phyloP scores from a whole-genome alignment of 2,113 vertebrate species.

The Donacobius atricapilla region DNA sequence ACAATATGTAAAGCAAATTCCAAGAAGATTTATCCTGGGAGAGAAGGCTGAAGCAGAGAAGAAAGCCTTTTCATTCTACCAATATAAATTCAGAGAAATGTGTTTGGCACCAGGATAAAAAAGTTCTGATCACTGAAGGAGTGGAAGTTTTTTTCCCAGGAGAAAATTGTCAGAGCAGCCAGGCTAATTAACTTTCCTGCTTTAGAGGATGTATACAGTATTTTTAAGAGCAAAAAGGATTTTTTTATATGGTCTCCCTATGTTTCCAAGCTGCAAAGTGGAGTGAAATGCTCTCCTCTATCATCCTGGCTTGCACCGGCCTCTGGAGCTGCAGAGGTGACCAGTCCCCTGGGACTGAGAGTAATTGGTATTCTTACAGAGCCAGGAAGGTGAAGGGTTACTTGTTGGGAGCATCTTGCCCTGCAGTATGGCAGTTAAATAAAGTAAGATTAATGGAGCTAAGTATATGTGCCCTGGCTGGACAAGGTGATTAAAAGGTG shows the following conservation, averaged over 20 bases:
- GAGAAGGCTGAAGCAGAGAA: conserved; percentile 26
- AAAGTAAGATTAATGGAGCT: conserved; percentile 4
- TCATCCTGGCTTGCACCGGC: accelerated
- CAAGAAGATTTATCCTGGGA: conserved; percentile 49
- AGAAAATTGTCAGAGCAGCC: conserved; percentile 3
- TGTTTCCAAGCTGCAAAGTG: not conserved
- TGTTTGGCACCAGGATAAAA: not conserved
- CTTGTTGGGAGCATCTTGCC: not conserved
- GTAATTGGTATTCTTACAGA: not conserved
- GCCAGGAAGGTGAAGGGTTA: not conserved
- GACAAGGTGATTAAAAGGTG: conserved; percentile 17
- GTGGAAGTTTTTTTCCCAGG: not conserved
- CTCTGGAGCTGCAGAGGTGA: not conserved
- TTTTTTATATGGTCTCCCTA: not conserved
- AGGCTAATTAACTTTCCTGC: conserved; percentile 11
- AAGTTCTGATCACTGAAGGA: conserved; percentile 18
- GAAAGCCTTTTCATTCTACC: conserved; percentile 40
- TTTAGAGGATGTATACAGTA: not conserved
- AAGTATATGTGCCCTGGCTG: not conserved
- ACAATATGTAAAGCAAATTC: conserved; percentile 58
- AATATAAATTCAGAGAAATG: conserved; percentile 35
- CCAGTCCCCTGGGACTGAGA: not conserved
- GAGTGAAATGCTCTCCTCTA: not conserved
- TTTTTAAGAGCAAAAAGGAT: not conserved
- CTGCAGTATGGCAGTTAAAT: not conserved